Percentiles rank a stretch among this genome's conserved stretches.
phyloP scores from a whole-genome alignment of 2,113 vertebrate species.

The Ia io region DNA sequence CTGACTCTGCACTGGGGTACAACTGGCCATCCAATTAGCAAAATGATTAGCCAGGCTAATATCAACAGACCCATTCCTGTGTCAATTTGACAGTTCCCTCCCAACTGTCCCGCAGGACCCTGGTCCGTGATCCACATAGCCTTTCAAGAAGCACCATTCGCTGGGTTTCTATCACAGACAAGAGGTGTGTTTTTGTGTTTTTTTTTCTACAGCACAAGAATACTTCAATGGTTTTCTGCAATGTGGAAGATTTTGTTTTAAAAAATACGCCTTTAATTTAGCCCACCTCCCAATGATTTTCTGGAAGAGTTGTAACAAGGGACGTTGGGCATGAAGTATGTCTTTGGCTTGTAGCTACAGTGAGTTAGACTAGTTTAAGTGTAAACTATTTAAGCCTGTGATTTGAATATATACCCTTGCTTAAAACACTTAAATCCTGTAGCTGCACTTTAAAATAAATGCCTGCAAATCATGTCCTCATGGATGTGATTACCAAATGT shows the following conservation, averaged over 20 bases:
- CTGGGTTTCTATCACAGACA: not conserved
- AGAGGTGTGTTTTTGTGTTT: not conserved
- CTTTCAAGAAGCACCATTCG: not conserved
- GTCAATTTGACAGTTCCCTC: conserved; percentile 82
- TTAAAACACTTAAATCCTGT: not conserved
- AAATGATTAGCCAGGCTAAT: conserved; percentile 86
- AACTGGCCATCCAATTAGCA: conserved; percentile 83
- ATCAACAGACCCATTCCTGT: conserved; percentile 82
- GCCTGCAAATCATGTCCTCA: not conserved
- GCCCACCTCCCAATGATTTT: not conserved
- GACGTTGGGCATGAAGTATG: not conserved
- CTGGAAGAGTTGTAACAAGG: not conserved
- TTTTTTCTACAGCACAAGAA: not conserved
- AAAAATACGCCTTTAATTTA: not conserved
- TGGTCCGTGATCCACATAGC: not conserved
- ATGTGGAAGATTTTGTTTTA: not conserved
- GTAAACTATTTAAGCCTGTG: not conserved
- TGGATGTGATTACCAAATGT: conserved; percentile 1
- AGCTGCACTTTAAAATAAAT: conserved; percentile 49
- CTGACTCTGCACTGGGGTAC: conserved; percentile 75
- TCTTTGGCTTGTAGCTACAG: not conserved
- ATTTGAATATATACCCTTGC: not conserved
- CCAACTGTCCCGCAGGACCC: conserved; percentile 66
- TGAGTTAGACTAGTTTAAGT: not conserved
- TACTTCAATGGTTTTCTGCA: not conserved